Evolutionary conservation across 1,140 invertebrate species (phyloP), one percentile per base, ranked within the genome.

Genomic region (Megalonaias nervosa): DNA sequence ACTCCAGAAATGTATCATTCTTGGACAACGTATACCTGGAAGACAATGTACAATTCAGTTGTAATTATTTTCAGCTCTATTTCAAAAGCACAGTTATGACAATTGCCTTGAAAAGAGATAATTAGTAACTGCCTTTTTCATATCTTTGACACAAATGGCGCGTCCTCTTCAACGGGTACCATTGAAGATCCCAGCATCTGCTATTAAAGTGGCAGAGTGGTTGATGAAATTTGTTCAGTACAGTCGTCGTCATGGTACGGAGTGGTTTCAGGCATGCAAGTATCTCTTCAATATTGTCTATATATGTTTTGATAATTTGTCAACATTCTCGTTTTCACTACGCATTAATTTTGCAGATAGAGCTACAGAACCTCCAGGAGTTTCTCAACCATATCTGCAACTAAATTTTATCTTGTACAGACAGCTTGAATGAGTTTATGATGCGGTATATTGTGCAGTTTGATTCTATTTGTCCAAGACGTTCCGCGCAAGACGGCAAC

Each of bases 361-460:
- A 15, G 65, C 64, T 55, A 55, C 72, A 13, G 38, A 15, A 74
- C 55, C 67, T 66, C 55, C n/a, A 74, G 16, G 26, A 57, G 67
- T 13, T 61, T 9, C 67, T 67, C 62, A 16, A 67, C 23, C 72
- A 74, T 74, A 31, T 66, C 72, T 15, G 57, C 72, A 56, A 61
- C 72, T 16, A 17, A 67, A 58, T 74, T 74, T 61, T 58, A 74
- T 9, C 72, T 2, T 56, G 64, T 74, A 38, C 72, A 67, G 13
- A 74, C 72, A 67, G 66, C 72, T 74, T 67, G 72, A 31, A 67
- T 58, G 1, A 74, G 26, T 58, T 74, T 74, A 26, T 6, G 21
- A 15, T 72, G 0, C 11, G 16, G 61, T 12, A 80, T 64, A 38
- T 58, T 23, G 26, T 75, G 62, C n/a, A 67, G 55, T 14, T 26